These are phyloP conservation scores for Gadopsis marmoratus DNA, from an alignment of 2,797 vertebrate species.

Conservation along the genomic window DNA sequence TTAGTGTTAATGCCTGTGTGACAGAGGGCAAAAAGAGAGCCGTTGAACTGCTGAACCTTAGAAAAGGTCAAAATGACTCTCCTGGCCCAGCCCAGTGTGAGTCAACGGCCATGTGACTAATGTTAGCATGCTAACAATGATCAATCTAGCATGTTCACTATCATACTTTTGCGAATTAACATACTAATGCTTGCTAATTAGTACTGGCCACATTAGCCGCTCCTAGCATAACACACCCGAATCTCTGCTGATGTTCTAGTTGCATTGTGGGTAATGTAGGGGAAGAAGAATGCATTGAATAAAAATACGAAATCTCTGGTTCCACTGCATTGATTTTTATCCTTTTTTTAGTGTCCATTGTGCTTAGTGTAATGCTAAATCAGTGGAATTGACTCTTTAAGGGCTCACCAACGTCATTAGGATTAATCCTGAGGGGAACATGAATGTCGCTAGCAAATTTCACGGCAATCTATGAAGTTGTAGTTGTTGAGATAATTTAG, in stretches of 20 bases:
- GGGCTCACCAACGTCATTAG: background rate
- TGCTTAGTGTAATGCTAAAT: background rate
- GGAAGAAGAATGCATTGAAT: background rate
- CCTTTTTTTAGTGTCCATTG: background rate
- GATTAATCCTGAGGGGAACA: background rate
- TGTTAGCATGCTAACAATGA: background rate
- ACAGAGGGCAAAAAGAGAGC: background rate
- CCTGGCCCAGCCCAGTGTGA: background rate
- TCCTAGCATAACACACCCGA: background rate
- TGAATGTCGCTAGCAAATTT: background rate
- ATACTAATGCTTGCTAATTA: background rate
- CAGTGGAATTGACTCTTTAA: background rate
- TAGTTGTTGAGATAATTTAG: background rate
- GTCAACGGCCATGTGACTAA: background rate
- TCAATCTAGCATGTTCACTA: background rate
- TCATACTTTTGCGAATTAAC: background rate
- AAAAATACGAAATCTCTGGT: background rate
- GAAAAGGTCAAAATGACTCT: slow-evolving; percentile 4
- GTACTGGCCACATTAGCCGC: background rate
- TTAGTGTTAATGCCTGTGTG: background rate
- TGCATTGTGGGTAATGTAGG: slow-evolving; percentile 2
- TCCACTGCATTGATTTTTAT: background rate
- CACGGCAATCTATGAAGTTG: background rate
- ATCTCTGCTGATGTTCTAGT: background rate
- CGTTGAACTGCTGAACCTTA: slow-evolving; percentile 9